Evolutionary conservation across 2,113 vertebrate genomes (phyloP), one percentile per base, ranked within the genome.

Genomic region (Ceratotherium simum): DNA sequence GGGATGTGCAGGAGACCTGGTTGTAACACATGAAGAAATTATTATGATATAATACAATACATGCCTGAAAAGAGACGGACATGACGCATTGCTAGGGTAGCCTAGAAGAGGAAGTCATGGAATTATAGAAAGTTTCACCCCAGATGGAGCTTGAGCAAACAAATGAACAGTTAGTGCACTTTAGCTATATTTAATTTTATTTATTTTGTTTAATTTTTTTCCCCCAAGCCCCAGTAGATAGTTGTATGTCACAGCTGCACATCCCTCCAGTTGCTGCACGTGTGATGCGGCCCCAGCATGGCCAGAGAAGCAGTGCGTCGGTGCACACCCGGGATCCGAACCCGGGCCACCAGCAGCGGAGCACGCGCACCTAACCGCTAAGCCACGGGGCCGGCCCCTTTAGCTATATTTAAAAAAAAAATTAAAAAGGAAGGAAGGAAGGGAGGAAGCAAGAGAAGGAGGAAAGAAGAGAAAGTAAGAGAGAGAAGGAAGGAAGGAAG

Each of bases 401-500:
- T 36, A 58, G 58, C 17, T 92, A 3, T 54, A 31, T 73, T 69
- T 56, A 20, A 51, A 60, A 33, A 81, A 36, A 90, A 64, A 48
- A 12, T 48, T 10, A 48, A 48, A 27, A 51, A 54, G 25, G 20
- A 36, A 31, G 31, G 36, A 72, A 72, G 27, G 48, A 11, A 9
- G 54, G 14, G 9, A 42, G 3, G 29, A 4, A 48, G 17, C 29
- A n/a, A 11, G 23, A 5, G 10, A 14, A 33, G 20, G 17, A 1
- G 42, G 31, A 60, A 12, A 36, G 5, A 9, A 25, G 5, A 23
- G 6, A 6, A 8, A 39, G 20, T 2, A 25, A 51, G 60, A 8
- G 3, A 27, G 17, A 3, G 13, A 27, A 5, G 2, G 31, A 2
- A 11, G 9, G 1, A 27, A 5, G 2, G 31, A 2, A 11, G 9